These are phyloP conservation scores for Tenebrio molitor DNA, from an alignment of 1,140 invertebrate genomes.

Conservation along the genomic window DNA sequence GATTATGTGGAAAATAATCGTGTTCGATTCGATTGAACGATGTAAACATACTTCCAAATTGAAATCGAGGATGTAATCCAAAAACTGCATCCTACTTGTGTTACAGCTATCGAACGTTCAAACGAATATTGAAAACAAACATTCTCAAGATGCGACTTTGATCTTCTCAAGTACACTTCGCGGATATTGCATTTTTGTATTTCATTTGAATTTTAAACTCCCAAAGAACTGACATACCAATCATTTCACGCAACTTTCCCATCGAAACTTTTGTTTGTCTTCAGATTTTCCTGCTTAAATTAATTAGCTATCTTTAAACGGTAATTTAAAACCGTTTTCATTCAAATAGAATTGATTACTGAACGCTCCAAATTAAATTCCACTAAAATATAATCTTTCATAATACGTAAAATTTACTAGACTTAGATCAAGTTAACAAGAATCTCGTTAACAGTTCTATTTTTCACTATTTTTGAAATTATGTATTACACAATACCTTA, in stretches of 20 bases:
- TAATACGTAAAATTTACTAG: too few species aligned
- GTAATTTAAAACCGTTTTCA: too few species aligned
- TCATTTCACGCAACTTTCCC: neutral
- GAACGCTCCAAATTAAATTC: too few species aligned
- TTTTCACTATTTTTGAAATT: too few species aligned
- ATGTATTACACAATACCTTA: too few species aligned
- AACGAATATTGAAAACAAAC: slow-evolving; percentile 28
- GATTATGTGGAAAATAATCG: too few species aligned
- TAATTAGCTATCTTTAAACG: too few species aligned
- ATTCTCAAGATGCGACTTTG: slow-evolving; percentile 21
- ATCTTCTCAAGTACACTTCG: slow-evolving; percentile 10
- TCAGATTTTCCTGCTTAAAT: too few species aligned
- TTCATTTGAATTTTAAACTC: neutral
- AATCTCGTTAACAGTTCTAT: too few species aligned
- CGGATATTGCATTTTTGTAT: slow-evolving; percentile 25
- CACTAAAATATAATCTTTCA: too few species aligned
- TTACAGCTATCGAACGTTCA: neutral
- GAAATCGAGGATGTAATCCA: slow-evolving; percentile 17
- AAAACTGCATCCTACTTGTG: slow-evolving; percentile 4
- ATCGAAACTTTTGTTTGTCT: neutral
- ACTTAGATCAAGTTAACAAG: too few species aligned
- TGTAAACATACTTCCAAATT: neutral
- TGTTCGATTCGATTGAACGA: neutral
- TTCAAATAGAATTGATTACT: too few species aligned
- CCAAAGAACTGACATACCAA: neutral